Evolutionary conservation across 92 coral and sea anemone genomes (phyloP).

Genomic region (Epizoanthus stellaris): DNA sequence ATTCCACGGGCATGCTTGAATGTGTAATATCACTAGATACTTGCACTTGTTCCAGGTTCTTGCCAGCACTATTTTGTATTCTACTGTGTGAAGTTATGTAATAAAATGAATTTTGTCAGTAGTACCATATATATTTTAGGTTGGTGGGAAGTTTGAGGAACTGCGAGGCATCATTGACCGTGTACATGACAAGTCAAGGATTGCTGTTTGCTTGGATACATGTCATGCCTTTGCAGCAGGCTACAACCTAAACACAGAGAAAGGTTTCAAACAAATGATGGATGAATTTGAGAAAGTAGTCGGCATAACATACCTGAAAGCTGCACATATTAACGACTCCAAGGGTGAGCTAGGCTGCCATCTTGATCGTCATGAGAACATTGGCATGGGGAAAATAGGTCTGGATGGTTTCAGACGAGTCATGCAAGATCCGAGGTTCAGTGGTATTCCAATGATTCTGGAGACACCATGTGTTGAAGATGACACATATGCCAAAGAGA

Average conservation of each 20-base stretch:
- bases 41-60: background rate
- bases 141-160: constrained; percentile 98
- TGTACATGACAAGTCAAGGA: constrained; percentile 86
- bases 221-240: constrained; percentile 98
- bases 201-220: constrained; percentile 92
- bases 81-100: background rate
- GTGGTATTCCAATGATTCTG: constrained; percentile 89
- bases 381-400: constrained; percentile 94
- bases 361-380: constrained; percentile 94
- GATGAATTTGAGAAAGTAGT: constrained; percentile 74
- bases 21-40: background rate
- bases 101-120: background rate
- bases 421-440: constrained; percentile 83
- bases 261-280: constrained; percentile 78
- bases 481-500: constrained; percentile 79
- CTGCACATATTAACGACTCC: constrained; percentile 90
- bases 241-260: constrained; percentile 74
- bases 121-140: constrained; percentile 44
- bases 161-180: constrained; percentile 83
- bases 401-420: constrained; percentile 70
- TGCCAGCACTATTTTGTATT: background rate
- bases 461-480: constrained; percentile 88
- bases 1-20: background rate
- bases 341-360: constrained; percentile 94
- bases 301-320: constrained; percentile 82